Evolutionary conservation across 2,113 vertebrate species (phyloP), one percentile per base, ranked within the genome.

Genomic region (Neodon shergylaensis): DNA sequence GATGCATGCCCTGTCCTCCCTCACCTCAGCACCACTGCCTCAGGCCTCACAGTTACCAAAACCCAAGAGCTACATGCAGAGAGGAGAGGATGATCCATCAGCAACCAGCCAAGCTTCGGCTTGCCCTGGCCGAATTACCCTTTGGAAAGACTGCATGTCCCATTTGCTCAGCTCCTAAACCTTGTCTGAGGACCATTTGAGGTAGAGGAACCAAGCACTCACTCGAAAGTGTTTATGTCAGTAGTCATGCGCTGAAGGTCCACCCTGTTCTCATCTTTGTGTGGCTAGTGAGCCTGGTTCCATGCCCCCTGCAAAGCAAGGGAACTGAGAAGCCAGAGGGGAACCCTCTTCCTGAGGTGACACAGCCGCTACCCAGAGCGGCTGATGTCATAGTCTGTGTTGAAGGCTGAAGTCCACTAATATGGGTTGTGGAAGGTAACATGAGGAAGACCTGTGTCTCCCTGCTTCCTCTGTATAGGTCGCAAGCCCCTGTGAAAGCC

Each of bases 131-230:
- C n/a, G 39, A n/a, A 4, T 42, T 42, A 31, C 78, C n/a, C 9
- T 17, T 66, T 4, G 4, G 0, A 9, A 42, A 22, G 11, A 7
- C 3, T 33, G 33, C 28, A 19, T 10, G 47, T 39, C 74, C 54
- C 1, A 11, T 0, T 10, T 7, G 10, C 10, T 77, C 58, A 73
- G 26, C 49, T 58, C 28, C 73, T 44, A 58, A 49, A 85, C 14
- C n/a, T 22, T 17, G 39, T 61, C 1, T 11, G 5, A n/a, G 16
- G 22, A 66, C 19, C 22, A 47, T 0, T 19, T 52, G n/a, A n/a
- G 17, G 8, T 16, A 39, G 66, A 66, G 9, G 36, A 58, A 66
- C 21, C 12, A 36, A 36, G n/a, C 12, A 31, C 4, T 68, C 72
- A 5, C 1, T 52, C 19, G 39, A 88, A 85, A 47, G 21, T 66